Percentiles rank a stretch among this genome's conserved stretches.
phyloP scores from a whole-genome alignment of 1,140 invertebrate species.

The Heliconius nattereri region DNA sequence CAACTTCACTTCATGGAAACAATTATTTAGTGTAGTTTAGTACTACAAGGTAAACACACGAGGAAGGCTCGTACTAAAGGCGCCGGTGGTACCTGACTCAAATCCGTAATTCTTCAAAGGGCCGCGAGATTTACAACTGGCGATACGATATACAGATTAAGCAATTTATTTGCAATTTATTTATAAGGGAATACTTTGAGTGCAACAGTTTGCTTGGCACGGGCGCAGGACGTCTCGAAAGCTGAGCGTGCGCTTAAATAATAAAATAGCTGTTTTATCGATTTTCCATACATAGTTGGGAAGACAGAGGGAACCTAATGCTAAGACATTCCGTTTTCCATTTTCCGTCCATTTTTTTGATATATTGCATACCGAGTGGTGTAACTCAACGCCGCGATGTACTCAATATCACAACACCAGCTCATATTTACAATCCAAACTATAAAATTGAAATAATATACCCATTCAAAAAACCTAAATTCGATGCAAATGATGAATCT shows the following conservation, averaged over 20 bases:
- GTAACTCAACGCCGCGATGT: too few relatives aligned
- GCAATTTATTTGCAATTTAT: background rate
- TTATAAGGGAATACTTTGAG: background rate
- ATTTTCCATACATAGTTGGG: too few relatives aligned
- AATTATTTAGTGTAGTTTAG: constrained; percentile 36
- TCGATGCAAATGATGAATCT: background rate
- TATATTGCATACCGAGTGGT: too few relatives aligned
- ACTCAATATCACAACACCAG: too few relatives aligned
- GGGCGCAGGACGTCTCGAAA: background rate
- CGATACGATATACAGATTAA: constrained; percentile 27
- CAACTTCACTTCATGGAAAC: constrained; percentile 39
- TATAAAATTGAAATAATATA: background rate
- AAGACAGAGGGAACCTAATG: too few relatives aligned
- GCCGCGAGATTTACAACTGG: constrained; percentile 28
- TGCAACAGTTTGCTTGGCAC: background rate
- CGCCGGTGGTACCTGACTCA: constrained; percentile 34
- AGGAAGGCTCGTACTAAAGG: constrained; percentile 24
- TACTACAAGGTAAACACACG: constrained; percentile 42
- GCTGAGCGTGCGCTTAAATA: background rate
- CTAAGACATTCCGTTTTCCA: too few relatives aligned
- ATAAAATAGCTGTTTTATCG: background rate
- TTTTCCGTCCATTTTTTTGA: too few relatives aligned
- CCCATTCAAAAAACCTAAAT: background rate
- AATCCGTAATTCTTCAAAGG: constrained; percentile 34
- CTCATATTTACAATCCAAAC: background rate